Percentiles rank a stretch among this genome's conserved stretches.
Conservation (phyloP, 2,113 vertebrate genomes). For the Smithornis capensis region DNA sequence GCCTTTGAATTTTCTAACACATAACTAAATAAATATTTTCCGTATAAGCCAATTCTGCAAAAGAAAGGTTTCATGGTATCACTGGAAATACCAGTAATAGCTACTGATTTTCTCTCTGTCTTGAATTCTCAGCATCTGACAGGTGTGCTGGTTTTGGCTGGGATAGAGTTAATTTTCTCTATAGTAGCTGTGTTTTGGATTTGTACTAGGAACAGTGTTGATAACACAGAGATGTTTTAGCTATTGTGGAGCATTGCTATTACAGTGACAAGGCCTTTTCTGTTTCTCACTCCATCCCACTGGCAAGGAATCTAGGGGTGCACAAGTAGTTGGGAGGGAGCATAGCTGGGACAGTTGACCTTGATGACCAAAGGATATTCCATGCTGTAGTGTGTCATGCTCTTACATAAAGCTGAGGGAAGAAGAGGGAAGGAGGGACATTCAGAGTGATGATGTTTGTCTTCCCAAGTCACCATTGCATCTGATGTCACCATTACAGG, state of each 20-base stretch:
- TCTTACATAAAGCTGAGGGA: background rate
- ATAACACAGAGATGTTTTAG: background rate
- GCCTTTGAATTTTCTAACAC: constrained; percentile 46
- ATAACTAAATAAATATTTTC: constrained; percentile 49
- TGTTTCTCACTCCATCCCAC: background rate
- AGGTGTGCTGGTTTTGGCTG: background rate
- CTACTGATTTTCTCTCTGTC: constrained; percentile 34
- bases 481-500: too few species aligned
- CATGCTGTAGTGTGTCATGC: too few species aligned
- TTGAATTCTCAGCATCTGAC: constrained; percentile 46
- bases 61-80: constrained; percentile 51
- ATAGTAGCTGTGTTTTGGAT: background rate
- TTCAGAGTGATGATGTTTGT: background rate
- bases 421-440: background rate
- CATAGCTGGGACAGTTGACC: background rate
- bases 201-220: background rate
- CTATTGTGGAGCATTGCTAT: background rate
- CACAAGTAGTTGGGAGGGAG: background rate
- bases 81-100: constrained; percentile 23
- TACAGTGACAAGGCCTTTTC: background rate
- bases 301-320: background rate
- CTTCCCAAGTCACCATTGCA: background rate
- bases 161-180: background rate
- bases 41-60: constrained; percentile 44
- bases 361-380: background rate